These are phyloP conservation scores for Lipotes vexillifer DNA, from an alignment of 2,113 vertebrate genomes.

Conservation along the genomic window DNA sequence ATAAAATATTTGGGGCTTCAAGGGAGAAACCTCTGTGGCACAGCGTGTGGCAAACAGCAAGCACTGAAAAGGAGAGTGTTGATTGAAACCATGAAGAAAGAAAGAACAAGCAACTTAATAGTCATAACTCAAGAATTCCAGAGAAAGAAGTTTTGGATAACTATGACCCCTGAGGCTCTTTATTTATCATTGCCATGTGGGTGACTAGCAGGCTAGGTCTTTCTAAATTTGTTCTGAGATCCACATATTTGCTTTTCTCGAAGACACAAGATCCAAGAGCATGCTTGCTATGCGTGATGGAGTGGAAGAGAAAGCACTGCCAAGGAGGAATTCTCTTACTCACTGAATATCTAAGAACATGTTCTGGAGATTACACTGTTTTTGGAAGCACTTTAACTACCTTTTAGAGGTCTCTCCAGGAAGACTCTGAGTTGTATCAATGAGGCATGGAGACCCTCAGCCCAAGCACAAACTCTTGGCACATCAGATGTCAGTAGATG, in stretches of 20 bases:
- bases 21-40: neutral
- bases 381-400: neutral
- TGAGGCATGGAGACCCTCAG: neutral
- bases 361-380: no score
- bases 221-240: neutral
- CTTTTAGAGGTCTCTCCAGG: neutral
- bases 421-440: neutral
- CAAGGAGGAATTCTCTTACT: neutral
- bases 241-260: neutral
- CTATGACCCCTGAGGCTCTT: neutral
- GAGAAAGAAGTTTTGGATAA: neutral
- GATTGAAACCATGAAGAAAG: neutral
- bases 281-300: rapidly evolving
- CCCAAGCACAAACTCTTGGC: neutral
- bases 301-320: neutral
- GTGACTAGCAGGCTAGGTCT: neutral
- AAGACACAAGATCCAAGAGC: neutral
- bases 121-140: neutral
- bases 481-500: neutral
- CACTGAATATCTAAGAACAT: neutral
- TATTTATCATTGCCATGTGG: neutral
- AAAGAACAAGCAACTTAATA: neutral
- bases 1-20: neutral
- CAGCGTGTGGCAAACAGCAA: neutral
- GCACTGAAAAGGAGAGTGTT: neutral